Conservation (phyloP, 2,888 invertebrate genomes). For the Elysia crispata region DNA sequence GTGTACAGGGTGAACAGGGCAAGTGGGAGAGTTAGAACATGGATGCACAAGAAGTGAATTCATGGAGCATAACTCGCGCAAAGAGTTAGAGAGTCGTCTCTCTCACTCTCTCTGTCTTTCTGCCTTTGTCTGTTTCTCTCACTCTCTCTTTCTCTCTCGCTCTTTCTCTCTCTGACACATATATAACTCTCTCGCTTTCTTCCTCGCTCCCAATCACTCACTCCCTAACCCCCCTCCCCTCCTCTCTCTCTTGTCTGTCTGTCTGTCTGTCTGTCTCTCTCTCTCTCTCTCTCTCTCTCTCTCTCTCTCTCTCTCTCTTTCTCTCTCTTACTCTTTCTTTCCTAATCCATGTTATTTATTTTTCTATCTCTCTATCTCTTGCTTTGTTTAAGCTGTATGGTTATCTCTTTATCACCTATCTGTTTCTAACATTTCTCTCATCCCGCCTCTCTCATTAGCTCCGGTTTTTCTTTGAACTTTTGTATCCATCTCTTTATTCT, state of each 20-base stretch:
- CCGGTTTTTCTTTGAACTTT: neutral
- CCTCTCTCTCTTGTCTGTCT: neutral
- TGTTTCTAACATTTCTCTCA: neutral
- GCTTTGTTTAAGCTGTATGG: neutral
- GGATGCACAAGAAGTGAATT: too few species aligned
- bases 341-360: conserved; percentile 16
- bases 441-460: neutral
- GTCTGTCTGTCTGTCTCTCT: neutral
- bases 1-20: too few species aligned
- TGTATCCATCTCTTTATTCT: neutral
- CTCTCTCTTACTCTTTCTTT: conserved; percentile 22
- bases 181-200: neutral
- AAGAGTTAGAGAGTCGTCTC: too few species aligned
- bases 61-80: too few species aligned
- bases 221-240: too few species aligned
- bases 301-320: conserved; percentile 19
- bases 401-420: conserved; percentile 6
- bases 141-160: too few species aligned
- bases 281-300: neutral
- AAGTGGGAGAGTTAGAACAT: too few species aligned
- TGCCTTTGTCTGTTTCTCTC: too few species aligned
- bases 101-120: too few species aligned
- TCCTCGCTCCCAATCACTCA: too few species aligned
- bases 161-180: too few species aligned
- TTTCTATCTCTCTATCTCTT: conserved; percentile 18